Evolutionary conservation across 1,140 invertebrate species (phyloP).

Genomic region (Neelides sp.): DNA sequence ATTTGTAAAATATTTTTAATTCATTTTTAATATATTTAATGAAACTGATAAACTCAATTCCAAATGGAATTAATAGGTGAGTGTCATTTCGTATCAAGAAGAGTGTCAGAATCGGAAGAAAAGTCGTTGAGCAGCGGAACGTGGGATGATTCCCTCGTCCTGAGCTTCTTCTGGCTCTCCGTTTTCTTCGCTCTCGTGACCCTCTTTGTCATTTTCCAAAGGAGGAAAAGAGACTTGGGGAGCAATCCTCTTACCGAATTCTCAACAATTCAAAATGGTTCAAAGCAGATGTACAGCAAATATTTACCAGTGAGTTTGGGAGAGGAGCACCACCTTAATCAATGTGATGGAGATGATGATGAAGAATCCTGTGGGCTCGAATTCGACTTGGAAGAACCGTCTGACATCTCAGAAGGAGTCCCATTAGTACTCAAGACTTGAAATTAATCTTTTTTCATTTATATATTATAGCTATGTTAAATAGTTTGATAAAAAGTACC

Average conservation of each 20-base stretch:
- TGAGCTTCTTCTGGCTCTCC: constrained; percentile 25
- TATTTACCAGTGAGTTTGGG: constrained; percentile 15
- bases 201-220: constrained; percentile 14
- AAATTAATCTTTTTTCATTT: constrained; percentile 2
- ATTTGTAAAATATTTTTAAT: too few species aligned
- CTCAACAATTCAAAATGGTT: background rate
- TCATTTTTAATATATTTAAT: too few species aligned
- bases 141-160: constrained; percentile 20
- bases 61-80: too few species aligned
- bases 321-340: constrained; percentile 5
- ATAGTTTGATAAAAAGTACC: too few species aligned
- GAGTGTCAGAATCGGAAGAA: constrained; percentile 26
- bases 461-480: too few species aligned
- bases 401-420: constrained; percentile 19
- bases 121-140: constrained; percentile 12
- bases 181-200: constrained; percentile 18
- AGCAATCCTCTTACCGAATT: background rate
- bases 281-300: constrained; percentile 5
- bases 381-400: constrained; percentile 7
- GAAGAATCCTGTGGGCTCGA: constrained; percentile 6
- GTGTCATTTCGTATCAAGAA: constrained; percentile 26
- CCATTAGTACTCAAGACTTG: constrained; percentile 29
- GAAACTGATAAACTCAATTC: too few species aligned
- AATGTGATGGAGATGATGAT: constrained; percentile 7
- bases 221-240: background rate